Base-by-base conservation (phyloP, 2,888 invertebrate genomes). In the Coelopa pilipes region DNA sequence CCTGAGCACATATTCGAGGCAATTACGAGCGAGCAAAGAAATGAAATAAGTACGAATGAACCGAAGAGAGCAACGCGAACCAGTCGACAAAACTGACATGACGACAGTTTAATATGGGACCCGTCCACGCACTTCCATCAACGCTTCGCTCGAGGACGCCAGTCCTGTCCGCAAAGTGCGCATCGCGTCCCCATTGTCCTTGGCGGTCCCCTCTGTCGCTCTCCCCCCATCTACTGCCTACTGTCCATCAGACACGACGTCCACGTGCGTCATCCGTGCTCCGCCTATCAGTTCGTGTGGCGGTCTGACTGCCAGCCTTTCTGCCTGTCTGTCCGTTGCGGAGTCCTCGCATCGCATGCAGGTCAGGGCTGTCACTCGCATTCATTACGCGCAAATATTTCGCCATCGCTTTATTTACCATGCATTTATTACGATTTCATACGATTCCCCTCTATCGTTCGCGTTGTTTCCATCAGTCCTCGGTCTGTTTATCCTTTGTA, bases 201-300 rank as follows among this genome's bases (percentile, higher is more conserved):
- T 21, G n/a, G 57, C 11, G n/a, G 10, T 21, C 11, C 34, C 34
- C 34, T 34, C 19, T 59, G 57, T 59, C 4, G 17, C 21, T 59
- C 24, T 12, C 19, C 12, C 57, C 12, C 19, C 21, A 12, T 59
- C 57, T 21, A 55, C 24, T 59, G 19, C 21, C 12, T 4, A 13
- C 57, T 59, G 21, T 59, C 21, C 57, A 59, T 11, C 47, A 46
- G 17, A 46, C 19, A 46, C 34, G 34, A 34, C 7, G 7, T 34
- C 34, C 34, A 34, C 34, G 34, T 65, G 46, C 65, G 65, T 65
- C 47, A 47, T 17, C 47, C 17, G 19, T 65, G 46, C 17, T 46
- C 46, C 17, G 47, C 65, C n/a, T 65, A 46, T 65, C 65, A 45
- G n/a, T 45, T 2, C 19, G 19, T 65, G 17, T 65, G 19, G n/a